Evolutionary conservation across 2,113 vertebrate genomes (phyloP).

Genomic region (Rutilus rutilus): DNA sequence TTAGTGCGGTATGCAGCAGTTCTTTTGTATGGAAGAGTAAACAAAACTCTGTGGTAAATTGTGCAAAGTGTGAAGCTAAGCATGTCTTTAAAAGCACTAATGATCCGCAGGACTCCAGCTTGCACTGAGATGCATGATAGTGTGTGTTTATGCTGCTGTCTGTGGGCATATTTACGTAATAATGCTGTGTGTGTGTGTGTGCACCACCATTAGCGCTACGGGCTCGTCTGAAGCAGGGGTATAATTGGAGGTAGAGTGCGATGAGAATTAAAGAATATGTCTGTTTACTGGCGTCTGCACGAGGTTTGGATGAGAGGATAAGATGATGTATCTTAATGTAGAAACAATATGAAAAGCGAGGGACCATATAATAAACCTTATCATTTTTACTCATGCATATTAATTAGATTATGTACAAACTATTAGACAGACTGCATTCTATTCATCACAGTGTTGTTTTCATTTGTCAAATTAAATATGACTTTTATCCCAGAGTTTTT

Average conservation of each 20-base stretch:
- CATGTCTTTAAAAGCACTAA: slow-evolving; percentile 16
- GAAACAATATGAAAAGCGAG: neutral
- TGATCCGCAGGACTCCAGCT: neutral
- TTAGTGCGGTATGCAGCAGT: neutral
- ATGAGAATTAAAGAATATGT: neutral
- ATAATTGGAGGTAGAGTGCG: neutral
- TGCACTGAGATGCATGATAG: neutral
- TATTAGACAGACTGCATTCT: neutral
- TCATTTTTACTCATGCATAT: neutral
- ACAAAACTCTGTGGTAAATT: slow-evolving; percentile 7
- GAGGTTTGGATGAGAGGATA: neutral
- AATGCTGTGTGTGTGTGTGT: slow-evolving; percentile 2
- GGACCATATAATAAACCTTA: neutral
- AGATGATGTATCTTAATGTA: neutral
- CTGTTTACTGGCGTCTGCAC: neutral
- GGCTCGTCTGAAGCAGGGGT: slow-evolving; percentile 3
- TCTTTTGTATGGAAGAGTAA: neutral
- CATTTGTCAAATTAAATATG: too few species aligned
- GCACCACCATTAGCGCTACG: neutral
- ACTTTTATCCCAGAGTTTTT: too few species aligned
- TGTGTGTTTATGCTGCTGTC: slow-evolving; percentile 28
- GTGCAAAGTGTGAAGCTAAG: slow-evolving; percentile 32
- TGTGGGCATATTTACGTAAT: slow-evolving; percentile 20
- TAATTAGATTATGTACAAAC: neutral
- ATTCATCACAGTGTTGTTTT: neutral